Conservation (phyloP, 1,140 invertebrate genomes). For the Mesaphorura yosii region DNA sequence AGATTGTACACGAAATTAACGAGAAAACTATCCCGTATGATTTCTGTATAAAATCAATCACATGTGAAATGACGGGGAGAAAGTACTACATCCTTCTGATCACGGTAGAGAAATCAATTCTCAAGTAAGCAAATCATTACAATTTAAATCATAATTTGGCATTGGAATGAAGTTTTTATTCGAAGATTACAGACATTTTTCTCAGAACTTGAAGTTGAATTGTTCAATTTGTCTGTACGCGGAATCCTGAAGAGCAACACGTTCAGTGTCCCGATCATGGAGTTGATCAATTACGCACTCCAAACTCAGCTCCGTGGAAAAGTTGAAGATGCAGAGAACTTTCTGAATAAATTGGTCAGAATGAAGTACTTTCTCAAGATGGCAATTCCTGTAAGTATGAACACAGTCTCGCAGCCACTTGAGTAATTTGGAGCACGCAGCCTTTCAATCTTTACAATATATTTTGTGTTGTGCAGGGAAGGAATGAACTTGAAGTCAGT, state of each 20-base stretch:
- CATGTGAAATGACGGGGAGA: conserved; percentile 24
- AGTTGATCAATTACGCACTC: conserved; percentile 18
- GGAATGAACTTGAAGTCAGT: conserved; percentile 17
- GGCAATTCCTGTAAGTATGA: not conserved
- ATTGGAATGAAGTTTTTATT: conserved; percentile 5
- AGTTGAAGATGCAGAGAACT: conserved; percentile 8
- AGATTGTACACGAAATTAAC: conserved; percentile 23
- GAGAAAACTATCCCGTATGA: conserved; percentile 19
- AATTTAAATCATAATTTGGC: not conserved
- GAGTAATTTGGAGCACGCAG: not conserved
- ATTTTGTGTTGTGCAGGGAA: not conserved
- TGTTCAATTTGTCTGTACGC: conserved; percentile 17
- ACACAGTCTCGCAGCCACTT: not conserved
- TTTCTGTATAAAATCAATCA: conserved; percentile 19
- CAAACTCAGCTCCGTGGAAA: conserved; percentile 3
- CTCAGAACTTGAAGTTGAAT: conserved; percentile 16
- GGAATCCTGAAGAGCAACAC: conserved; percentile 13
- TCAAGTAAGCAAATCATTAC: conserved; percentile 16
- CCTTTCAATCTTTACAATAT: not conserved
- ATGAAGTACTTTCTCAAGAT: conserved; percentile 21
- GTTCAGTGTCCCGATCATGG: conserved; percentile 14
- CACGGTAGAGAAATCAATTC: conserved; percentile 25
- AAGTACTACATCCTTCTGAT: conserved; percentile 28
- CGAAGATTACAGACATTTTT: conserved; percentile 21
- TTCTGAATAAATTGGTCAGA: conserved; percentile 20